phyloP scores from a whole-genome alignment of 92 coral and sea anemone species.

The Paramuricea clavata region DNA sequence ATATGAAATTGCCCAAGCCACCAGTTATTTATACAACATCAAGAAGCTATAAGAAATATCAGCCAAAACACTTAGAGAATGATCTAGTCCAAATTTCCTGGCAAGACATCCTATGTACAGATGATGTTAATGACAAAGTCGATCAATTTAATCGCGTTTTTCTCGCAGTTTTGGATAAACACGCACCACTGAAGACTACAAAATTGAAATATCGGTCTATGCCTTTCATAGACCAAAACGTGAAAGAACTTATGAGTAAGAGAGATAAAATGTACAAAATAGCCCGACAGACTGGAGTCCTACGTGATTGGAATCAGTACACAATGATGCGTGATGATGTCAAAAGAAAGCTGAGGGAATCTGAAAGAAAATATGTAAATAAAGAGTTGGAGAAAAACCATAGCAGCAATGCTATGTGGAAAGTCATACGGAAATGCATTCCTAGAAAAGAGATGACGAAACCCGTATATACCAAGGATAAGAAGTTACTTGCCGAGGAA shows the following conservation, averaged over 20 bases:
- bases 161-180: conserved; percentile 29
- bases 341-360: conserved; percentile 56
- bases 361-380: conserved; percentile 64
- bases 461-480: conserved; percentile 59
- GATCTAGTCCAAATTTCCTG: conserved; percentile 36
- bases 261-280: conserved; percentile 33
- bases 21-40: background rate
- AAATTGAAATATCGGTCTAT: conserved; percentile 51
- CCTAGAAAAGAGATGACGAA: conserved; percentile 48
- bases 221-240: conserved; percentile 46
- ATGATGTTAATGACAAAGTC: conserved; percentile 57
- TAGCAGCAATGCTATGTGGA: conserved; percentile 42
- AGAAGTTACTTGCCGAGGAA: conserved; percentile 58
- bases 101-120: conserved; percentile 47
- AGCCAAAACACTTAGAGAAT: conserved; percentile 5
- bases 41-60: conserved; percentile 34
- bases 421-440: conserved; percentile 58
- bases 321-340: conserved; percentile 26
- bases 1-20: conserved; percentile 44
- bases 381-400: conserved; percentile 48
- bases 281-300: conserved; percentile 6
- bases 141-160: conserved; percentile 53
- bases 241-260: conserved; percentile 31
- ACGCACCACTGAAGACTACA: conserved; percentile 51
- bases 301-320: conserved; percentile 29